Evolutionary conservation across 2,888 invertebrate genomes (phyloP), one percentile per base, ranked within the genome.

Genomic region (Cremastobaeus sp.): DNA sequence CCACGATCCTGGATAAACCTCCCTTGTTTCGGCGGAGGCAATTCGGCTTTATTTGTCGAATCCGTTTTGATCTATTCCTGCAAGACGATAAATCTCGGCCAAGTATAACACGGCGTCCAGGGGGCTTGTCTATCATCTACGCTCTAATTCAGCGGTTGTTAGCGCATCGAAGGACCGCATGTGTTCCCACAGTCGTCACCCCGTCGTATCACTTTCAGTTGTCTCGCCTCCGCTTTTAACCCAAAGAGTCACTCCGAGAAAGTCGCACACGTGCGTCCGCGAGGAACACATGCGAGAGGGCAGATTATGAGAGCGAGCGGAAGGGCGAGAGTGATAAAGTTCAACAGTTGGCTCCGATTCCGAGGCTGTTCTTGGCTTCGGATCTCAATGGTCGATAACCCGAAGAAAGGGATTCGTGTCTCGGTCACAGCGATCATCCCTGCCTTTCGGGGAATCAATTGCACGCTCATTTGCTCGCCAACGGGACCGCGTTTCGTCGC

Each of bases 151-250:
- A 25, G 71, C 43, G 52, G 54, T 62, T 57, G 60, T 70, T 70
- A 74, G 30, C 37, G 34, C 50, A 45, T 60, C 69, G 39, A 15
- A 37, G 32, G 59, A 37, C 35, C 68, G 66, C 74, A 70, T 72
- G 76, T 65, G 76, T 74, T 77, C 76, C 69, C 74, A 66, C 72
- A 71, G 47, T 72, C 65, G 71, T 69, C 72, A 69, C 43, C 41
- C 54, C 45, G 32, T 37, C 71, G 77, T 81, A 81, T 82, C 80
- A 76, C 79, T 81, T 78, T 78, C 78, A 74, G 69, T 35, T 65
- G 57, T 71, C 75, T 60, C 25, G 25, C 45, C 37, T 41, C 20
- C 43, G 30, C 55, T 57, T 62, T 62, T 25, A 54, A 62, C 41
- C 21, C 43, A 34, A 52, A 47, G 59, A 66, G 34, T 59, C 15